phyloP scores from a whole-genome alignment of 2,797 vertebrate species.

The Luscinia megarhynchos region DNA sequence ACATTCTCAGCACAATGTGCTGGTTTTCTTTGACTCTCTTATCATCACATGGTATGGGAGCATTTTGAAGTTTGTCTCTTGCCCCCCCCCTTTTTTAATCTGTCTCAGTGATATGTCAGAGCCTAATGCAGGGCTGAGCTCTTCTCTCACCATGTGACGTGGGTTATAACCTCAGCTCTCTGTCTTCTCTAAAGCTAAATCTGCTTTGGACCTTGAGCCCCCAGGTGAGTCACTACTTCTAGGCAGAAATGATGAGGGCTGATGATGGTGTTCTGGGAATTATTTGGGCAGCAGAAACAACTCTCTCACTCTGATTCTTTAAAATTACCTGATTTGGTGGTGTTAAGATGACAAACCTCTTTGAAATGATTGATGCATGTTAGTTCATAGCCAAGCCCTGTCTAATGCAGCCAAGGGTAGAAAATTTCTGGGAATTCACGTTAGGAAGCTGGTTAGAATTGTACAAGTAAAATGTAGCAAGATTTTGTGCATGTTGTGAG shows the following conservation, averaged over 20 bases:
- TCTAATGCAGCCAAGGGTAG: background rate
- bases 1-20: background rate
- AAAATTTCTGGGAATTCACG: background rate
- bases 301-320: background rate
- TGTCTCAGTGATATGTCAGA: background rate
- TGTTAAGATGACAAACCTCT: background rate
- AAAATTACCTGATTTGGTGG: background rate
- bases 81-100: background rate
- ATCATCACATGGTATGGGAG: background rate
- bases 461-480: background rate
- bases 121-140: background rate
- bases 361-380: background rate
- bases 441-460: background rate
- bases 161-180: constrained; percentile 22
- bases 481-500: background rate
- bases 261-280: background rate
- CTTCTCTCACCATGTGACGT: background rate
- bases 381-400: background rate
- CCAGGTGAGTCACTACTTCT: constrained; percentile 28
- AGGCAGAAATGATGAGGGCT: background rate
- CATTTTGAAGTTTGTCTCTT: background rate
- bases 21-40: background rate
- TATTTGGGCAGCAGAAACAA: background rate
- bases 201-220: constrained; percentile 10
- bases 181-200: constrained; percentile 28